Percentiles rank a stretch among this genome's conserved stretches.
Evolutionary conservation across 2,888 invertebrate species (phyloP).

Genomic region (Agrochola litura): DNA sequence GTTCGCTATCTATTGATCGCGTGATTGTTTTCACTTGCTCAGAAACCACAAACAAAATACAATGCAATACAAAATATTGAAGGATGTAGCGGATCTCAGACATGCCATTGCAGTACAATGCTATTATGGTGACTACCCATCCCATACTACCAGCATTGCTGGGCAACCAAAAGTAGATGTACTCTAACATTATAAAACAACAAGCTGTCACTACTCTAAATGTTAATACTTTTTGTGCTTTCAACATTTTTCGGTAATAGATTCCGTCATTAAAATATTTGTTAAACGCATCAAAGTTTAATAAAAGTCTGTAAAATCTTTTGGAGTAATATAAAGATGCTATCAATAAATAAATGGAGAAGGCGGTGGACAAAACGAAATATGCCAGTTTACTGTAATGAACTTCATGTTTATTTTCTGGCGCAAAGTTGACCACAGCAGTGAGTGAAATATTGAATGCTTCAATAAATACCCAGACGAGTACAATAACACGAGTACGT

Average conservation of each 20-base stretch:
- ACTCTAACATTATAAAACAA: background rate
- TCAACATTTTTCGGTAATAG: slow-evolving; percentile 40
- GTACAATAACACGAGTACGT: slow-evolving; percentile 36
- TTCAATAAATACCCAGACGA: slow-evolving; percentile 35
- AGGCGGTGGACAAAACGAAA: slow-evolving; percentile 30
- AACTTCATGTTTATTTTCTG: background rate
- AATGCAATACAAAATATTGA: slow-evolving; percentile 66
- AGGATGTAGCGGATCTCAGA: slow-evolving; percentile 64
- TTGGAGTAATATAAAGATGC: slow-evolving; percentile 42
- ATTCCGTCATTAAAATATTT: slow-evolving; percentile 31
- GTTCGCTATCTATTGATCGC: slow-evolving; percentile 55
- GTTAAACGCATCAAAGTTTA: slow-evolving; percentile 49
- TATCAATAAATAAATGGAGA: slow-evolving; percentile 49
- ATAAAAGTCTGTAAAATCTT: slow-evolving; percentile 40
- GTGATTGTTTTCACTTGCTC: slow-evolving; percentile 68
- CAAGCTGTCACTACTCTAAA: background rate
- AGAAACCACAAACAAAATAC: slow-evolving; percentile 64
- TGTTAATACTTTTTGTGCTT: slow-evolving; percentile 33
- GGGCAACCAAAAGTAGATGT: background rate
- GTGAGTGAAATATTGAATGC: background rate
- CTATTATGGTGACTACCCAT: slow-evolving; percentile 7
- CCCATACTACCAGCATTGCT: background rate
- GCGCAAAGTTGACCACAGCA: background rate
- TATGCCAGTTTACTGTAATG: slow-evolving; percentile 20
- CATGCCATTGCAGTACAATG: slow-evolving; percentile 43